A percentile compares a stretch with the other conserved stretches of the same genome.
Conservation (phyloP, 1,140 invertebrate species). For the Colletes latitarsis region DNA sequence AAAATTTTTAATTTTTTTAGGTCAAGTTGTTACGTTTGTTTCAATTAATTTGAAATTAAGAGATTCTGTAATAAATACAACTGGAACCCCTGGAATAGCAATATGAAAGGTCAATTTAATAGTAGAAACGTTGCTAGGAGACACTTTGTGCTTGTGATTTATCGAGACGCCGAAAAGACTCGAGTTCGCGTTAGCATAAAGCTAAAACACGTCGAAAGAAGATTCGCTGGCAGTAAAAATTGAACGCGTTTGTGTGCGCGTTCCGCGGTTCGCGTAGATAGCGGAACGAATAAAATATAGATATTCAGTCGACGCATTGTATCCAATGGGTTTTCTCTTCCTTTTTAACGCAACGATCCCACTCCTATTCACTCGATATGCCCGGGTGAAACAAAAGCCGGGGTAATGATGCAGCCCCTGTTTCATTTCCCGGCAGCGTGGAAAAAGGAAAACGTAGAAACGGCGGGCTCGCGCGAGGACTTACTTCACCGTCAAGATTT, state of each 20-base stretch:
- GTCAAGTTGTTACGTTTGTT: no score
- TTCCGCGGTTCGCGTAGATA: conserved; percentile 11
- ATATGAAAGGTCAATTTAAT: not conserved
- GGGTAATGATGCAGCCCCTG: conserved; percentile 37
- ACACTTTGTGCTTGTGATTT: conserved; percentile 18
- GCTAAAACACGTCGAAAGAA: conserved; percentile 52
- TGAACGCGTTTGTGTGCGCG: not conserved
- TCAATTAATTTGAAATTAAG: no score
- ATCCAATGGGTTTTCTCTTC: not conserved
- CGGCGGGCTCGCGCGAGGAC: not conserved
- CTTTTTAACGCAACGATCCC: conserved; percentile 13
- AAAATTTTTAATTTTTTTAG: no score
- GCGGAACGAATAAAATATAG: conserved; percentile 51
- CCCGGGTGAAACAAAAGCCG: conserved; percentile 25
- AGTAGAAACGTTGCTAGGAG: not conserved
- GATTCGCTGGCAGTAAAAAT: conserved; percentile 64
- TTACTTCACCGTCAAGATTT: conserved; percentile 19
- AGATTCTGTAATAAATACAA: no score
- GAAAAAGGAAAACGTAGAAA: not conserved
- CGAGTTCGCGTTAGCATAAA: not conserved
- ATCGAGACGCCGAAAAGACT: conserved; percentile 38
- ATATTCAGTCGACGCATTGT: conserved; percentile 28
- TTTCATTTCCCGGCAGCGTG: conserved; percentile 10
- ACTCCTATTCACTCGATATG: conserved; percentile 33
- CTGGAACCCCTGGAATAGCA: not conserved